Evolutionary conservation across 1,140 invertebrate species (phyloP).

Genomic region (Tetranychus urticae): DNA sequence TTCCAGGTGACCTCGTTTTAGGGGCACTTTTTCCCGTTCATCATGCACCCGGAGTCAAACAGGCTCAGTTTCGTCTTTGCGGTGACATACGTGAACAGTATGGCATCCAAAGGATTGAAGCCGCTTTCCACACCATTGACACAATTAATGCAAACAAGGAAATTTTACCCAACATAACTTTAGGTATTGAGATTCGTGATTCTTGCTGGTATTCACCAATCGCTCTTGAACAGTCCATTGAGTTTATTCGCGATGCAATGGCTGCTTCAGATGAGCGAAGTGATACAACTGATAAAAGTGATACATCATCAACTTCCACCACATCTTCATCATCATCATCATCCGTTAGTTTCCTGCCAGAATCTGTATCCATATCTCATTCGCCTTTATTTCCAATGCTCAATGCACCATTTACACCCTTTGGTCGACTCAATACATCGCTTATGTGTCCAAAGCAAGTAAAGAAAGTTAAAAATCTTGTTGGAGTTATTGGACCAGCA

Average conservation of each 20-base stretch:
- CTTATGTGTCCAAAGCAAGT: conserved; percentile 12
- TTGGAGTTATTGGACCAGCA: conserved; percentile 43
- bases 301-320: background rate
- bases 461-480: conserved; percentile 28
- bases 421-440: conserved; percentile 1
- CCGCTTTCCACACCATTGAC: conserved; percentile 32
- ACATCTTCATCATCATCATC: conserved; percentile 1
- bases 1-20: conserved; percentile 37
- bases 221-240: conserved; percentile 48
- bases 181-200: conserved; percentile 52
- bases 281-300: background rate
- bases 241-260: conserved; percentile 44
- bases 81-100: conserved; percentile 43
- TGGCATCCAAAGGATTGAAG: conserved; percentile 50
- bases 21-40: conserved; percentile 49
- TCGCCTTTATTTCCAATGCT: conserved; percentile 2
- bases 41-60: conserved; percentile 32
- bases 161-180: conserved; percentile 31
- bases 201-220: conserved; percentile 49
- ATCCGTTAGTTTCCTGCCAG: background rate
- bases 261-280: conserved; percentile 18
- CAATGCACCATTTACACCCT: background rate
- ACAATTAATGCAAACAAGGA: conserved; percentile 25
- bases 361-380: background rate
- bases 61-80: conserved; percentile 28